A percentile compares a stretch with the other conserved stretches of the same genome.
phyloP scores from a whole-genome alignment of 2,797 vertebrate species.

The Channallabes apus region DNA sequence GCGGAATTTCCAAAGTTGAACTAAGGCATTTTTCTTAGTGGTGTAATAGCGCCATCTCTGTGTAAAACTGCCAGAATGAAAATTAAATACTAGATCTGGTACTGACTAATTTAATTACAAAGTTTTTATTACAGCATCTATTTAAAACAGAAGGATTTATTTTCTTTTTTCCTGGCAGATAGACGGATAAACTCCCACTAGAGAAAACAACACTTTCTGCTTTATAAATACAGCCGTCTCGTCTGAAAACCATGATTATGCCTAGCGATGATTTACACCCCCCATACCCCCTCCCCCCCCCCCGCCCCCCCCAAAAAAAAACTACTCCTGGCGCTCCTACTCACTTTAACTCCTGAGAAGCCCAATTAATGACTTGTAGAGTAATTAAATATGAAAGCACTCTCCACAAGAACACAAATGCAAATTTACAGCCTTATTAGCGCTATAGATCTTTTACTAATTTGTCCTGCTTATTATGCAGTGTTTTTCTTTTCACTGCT shows the following conservation, averaged over 20 bases:
- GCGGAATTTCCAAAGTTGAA: too few species aligned
- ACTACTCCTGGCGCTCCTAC: background rate
- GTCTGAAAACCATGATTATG: background rate
- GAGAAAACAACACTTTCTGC: background rate
- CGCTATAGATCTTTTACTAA: background rate
- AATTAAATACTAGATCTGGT: background rate
- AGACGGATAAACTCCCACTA: background rate
- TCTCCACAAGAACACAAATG: conserved; percentile 6
- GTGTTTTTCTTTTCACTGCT: background rate
- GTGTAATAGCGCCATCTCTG: too few species aligned
- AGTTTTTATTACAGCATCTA: background rate
- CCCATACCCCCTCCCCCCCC: too few species aligned
- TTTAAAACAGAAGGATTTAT: background rate
- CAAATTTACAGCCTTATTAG: background rate
- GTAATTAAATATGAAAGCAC: conserved; percentile 11
- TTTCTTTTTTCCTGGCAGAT: background rate
- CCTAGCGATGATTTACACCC: background rate
- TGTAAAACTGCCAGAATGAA: background rate
- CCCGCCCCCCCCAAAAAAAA: too few species aligned
- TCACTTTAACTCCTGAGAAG: conserved; percentile 7
- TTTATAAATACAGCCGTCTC: background rate
- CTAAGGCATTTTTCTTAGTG: too few species aligned
- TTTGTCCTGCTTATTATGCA: background rate
- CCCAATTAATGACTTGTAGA: background rate
- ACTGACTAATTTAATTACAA: background rate